A percentile compares a stretch with the other conserved stretches of the same genome.
phyloP scores from a whole-genome alignment of 1,140 invertebrate species.

The Frieseomelitta varia region DNA sequence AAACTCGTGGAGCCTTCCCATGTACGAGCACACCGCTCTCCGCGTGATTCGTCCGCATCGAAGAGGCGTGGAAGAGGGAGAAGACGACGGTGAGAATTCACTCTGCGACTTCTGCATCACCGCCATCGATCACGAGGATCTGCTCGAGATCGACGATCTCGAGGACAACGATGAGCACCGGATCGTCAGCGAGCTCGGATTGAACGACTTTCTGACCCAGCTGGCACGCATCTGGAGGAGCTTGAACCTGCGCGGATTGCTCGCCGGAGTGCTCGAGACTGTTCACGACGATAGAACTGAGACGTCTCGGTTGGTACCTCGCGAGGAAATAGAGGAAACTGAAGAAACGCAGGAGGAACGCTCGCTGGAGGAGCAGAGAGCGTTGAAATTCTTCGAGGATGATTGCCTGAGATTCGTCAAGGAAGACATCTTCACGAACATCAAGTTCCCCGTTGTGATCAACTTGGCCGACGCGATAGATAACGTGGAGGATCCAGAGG shows the following conservation, averaged over 20 bases:
- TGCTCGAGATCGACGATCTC: neutral
- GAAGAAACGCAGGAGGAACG: neutral
- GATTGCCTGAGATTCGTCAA: neutral
- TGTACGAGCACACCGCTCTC: neutral
- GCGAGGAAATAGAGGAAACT: neutral
- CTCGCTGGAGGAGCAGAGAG: neutral
- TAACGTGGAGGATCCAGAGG: too few relatives aligned
- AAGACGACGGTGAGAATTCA: neutral
- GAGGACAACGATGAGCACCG: neutral
- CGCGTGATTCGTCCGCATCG: neutral
- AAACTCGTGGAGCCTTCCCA: neutral
- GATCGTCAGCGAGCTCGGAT: neutral
- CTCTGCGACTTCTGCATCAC: conserved; percentile 20
- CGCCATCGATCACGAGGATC: neutral
- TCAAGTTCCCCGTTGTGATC: conserved; percentile 18
- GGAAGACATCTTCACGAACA: conserved; percentile 18
- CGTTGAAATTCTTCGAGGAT: too few relatives aligned
- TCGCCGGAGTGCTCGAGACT: neutral
- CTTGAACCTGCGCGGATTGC: neutral
- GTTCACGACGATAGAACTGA: neutral
- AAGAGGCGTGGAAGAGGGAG: too few relatives aligned
- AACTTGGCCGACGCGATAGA: neutral
- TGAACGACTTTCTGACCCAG: neutral
- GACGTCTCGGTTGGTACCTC: too few relatives aligned
- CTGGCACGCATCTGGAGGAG: neutral